Percentiles rank a stretch among this genome's conserved stretches.
phyloP scores from a whole-genome alignment of 2,888 invertebrate genomes.

The Cremastinae sp. region DNA sequence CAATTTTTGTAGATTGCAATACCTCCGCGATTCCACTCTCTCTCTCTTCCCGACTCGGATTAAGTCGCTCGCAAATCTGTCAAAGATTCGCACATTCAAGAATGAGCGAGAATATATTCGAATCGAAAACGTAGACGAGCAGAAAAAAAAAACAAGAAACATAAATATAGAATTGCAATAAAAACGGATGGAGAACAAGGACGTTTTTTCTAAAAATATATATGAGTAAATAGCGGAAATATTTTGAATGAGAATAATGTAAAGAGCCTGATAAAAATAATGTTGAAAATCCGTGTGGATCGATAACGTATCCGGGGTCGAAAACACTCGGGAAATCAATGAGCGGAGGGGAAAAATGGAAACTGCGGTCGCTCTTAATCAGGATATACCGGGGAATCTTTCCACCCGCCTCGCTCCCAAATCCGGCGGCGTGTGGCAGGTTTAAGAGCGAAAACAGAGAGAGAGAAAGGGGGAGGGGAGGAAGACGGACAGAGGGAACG shows the following conservation, averaged over 20 bases:
- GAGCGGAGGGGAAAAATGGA: conserved; percentile 2
- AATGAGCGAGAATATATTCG: background rate
- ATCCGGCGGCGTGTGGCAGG: conserved; percentile 3
- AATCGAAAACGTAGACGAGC: background rate
- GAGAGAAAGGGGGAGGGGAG: conserved; percentile 17
- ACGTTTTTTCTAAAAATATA: too few relatives aligned
- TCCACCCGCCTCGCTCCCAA: background rate
- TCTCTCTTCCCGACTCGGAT: conserved; percentile 29
- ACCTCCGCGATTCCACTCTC: conserved; percentile 25
- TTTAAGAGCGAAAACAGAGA: too few relatives aligned
- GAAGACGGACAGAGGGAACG: conserved; percentile 5
- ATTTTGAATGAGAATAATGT: conserved; percentile 5
- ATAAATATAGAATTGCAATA: background rate
- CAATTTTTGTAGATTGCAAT: conserved; percentile 71
- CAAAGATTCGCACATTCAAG: conserved; percentile 4
- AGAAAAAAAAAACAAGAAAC: conserved; percentile 6
- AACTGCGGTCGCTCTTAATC: conserved; percentile 45
- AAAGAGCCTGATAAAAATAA: background rate
- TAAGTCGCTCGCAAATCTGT: conserved; percentile 37
- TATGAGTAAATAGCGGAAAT: too few relatives aligned
- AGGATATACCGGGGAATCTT: conserved; percentile 37
- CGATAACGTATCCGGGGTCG: conserved; percentile 28
- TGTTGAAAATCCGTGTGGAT: conserved; percentile 13
- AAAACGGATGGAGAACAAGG: background rate
- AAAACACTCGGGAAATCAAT: conserved; percentile 44